These are phyloP conservation scores for Solea senegalensis DNA, from an alignment of 2,113 vertebrate species.

Conservation along the genomic window DNA sequence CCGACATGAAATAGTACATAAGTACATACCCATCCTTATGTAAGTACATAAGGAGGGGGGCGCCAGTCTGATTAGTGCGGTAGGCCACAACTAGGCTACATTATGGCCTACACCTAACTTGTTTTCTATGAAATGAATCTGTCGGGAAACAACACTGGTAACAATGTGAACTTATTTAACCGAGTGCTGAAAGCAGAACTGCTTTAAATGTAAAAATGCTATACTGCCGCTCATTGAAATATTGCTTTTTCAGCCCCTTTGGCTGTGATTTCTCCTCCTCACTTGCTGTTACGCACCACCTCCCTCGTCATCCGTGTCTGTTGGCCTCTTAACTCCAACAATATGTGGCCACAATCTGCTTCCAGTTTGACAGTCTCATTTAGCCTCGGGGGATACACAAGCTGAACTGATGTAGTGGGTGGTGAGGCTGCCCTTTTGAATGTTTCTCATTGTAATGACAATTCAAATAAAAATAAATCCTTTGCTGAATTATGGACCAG, in stretches of 20 bases:
- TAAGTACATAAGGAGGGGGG: too few species aligned
- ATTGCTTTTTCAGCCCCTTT: constrained; percentile 17
- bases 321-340: constrained; percentile 49
- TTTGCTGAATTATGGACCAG: constrained; percentile 4
- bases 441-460: constrained; percentile 42
- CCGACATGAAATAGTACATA: too few species aligned
- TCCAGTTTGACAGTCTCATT: constrained; percentile 43
- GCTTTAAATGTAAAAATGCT: constrained; percentile 8
- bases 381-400: constrained; percentile 40
- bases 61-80: too few species aligned
- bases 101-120: too few species aligned
- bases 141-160: not conserved
- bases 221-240: constrained; percentile 3
- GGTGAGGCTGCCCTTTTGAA: constrained; percentile 44
- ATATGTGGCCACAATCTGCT: constrained; percentile 54
- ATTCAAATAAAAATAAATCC: constrained; percentile 47
- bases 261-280: constrained; percentile 22
- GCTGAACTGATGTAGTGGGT: constrained; percentile 35
- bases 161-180: not conserved
- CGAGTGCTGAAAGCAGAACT: not conserved
- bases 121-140: not conserved
- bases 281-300: constrained; percentile 30
- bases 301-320: constrained; percentile 46
- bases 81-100: too few species aligned
- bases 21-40: too few species aligned